Evolutionary conservation across 2,113 vertebrate species (phyloP), one percentile per base, ranked within the genome.

Genomic region (Phaetusa simplex): DNA sequence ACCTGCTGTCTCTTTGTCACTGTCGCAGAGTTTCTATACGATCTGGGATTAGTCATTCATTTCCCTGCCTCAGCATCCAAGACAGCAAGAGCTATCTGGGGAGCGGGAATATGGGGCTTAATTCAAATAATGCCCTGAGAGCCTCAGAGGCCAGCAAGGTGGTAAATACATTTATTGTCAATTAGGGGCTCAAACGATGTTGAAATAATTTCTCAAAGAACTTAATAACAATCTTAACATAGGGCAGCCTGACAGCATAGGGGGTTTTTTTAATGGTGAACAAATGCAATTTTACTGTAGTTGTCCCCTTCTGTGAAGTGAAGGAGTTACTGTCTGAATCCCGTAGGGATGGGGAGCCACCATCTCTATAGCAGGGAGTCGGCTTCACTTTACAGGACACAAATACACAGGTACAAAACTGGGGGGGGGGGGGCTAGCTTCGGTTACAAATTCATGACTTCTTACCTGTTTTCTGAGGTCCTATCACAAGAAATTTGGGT

Each of bases 391-490:
- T 52, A 8, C 38, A 45, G 67, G 22, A 66, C 45, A 61, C 29
- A 58, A 55, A 76, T 24, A 52, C 10, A 24, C 18, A n/a, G 30
- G 18, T 47, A 40, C 22, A 89, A 50, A 53, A 30, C 17, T 2
- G 4, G 7, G 29, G 16, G 11, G 8, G 6, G 5, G 34, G 12
- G 18, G 34, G 21, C 58, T 49, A 13, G 30, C 43, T 78, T 73
- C 1, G 1, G 20, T 62, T 42, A 86, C 14, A 61, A 18, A 13
- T 14, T 55, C 18, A 14, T 16, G 16, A 40, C 36, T 81, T 61
- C 93, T 97, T 86, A 98, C 98, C 98, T 97, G 98, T 99, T 93
- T 99, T 98, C 82, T 98, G 98, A 36, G 98, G 98, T 94, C 98
- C 98, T 77, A 99, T 98, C 69, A 99, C 98, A 42, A 99, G 98